Evolutionary conservation across 2,888 invertebrate genomes (phyloP).

Genomic region (Platycheirus albimanus): DNA sequence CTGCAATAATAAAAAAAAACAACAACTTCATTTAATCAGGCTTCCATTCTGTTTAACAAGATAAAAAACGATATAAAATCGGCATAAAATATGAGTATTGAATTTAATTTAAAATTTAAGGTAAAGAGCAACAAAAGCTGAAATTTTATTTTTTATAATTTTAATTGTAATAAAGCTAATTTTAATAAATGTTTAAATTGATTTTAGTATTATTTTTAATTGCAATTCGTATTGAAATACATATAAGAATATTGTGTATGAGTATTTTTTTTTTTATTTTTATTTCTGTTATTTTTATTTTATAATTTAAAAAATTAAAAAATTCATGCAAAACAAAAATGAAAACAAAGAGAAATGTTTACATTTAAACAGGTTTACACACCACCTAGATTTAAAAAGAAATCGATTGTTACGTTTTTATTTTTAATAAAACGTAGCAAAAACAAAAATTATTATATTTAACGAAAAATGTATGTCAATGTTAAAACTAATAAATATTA

Average conservation of each 20-base stretch:
- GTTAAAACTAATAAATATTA: constrained; percentile 74
- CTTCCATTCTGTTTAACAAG: constrained; percentile 72
- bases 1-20: constrained; percentile 51
- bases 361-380: constrained; percentile 20
- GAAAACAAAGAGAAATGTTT: constrained; percentile 45
- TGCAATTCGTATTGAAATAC: constrained; percentile 47
- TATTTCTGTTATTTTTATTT: constrained; percentile 46
- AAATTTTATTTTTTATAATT: constrained; percentile 54
- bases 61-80: not conserved
- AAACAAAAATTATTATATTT: constrained; percentile 54
- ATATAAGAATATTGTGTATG: constrained; percentile 26
- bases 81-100: not conserved
- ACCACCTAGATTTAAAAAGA: constrained; percentile 22
- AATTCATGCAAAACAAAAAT: not conserved
- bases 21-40: constrained; percentile 59
- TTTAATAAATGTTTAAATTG: constrained; percentile 35
- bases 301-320: constrained; percentile 20
- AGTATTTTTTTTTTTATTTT: constrained; percentile 31
- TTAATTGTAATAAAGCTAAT: constrained; percentile 30
- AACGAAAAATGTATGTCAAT: constrained; percentile 70
- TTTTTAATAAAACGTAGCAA: constrained; percentile 54
- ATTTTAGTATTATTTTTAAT: constrained; percentile 40
- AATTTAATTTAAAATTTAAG: constrained; percentile 34
- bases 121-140: constrained; percentile 32
- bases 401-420: constrained; percentile 46